These are phyloP conservation scores for Morone chrysops DNA, from an alignment of 2,113 vertebrate species.

Conservation along the genomic window DNA sequence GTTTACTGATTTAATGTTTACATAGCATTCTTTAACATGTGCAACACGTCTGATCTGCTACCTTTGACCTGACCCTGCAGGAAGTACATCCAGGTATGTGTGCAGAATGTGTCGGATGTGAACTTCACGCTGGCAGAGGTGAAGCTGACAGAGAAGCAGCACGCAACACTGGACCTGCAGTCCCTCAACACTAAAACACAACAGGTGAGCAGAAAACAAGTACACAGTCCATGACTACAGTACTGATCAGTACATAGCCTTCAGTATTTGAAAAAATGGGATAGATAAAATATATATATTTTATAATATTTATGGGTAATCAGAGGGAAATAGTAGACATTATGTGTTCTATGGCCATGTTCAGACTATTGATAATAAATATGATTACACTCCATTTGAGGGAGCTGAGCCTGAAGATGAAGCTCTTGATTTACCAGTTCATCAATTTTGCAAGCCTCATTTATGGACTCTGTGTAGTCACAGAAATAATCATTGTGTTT, in stretches of 20 bases:
- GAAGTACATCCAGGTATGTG: slow-evolving; percentile 95
- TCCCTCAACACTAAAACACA: slow-evolving; percentile 86
- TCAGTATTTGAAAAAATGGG: background rate
- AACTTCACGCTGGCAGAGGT: slow-evolving; percentile 90
- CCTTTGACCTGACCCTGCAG: slow-evolving; percentile 77
- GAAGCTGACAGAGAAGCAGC: slow-evolving; percentile 82
- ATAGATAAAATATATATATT: background rate
- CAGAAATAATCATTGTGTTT: too few relatives aligned
- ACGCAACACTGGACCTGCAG: slow-evolving; percentile 82
- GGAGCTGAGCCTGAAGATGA: background rate
- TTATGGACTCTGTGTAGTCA: background rate
- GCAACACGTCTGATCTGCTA: background rate
- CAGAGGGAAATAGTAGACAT: too few relatives aligned
- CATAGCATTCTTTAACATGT: background rate
- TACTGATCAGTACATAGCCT: background rate
- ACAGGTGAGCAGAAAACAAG: slow-evolving; percentile 83
- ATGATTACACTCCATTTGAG: background rate
- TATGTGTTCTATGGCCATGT: background rate
- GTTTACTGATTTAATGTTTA: background rate
- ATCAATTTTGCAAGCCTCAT: background rate
- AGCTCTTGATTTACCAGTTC: background rate
- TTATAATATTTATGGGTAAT: background rate
- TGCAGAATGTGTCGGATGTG: slow-evolving; percentile 93
- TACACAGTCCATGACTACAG: background rate
- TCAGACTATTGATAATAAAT: background rate